These are phyloP conservation scores for Exocentrus adspersus DNA, from an alignment of 2,888 invertebrate species.

Conservation along the genomic window DNA sequence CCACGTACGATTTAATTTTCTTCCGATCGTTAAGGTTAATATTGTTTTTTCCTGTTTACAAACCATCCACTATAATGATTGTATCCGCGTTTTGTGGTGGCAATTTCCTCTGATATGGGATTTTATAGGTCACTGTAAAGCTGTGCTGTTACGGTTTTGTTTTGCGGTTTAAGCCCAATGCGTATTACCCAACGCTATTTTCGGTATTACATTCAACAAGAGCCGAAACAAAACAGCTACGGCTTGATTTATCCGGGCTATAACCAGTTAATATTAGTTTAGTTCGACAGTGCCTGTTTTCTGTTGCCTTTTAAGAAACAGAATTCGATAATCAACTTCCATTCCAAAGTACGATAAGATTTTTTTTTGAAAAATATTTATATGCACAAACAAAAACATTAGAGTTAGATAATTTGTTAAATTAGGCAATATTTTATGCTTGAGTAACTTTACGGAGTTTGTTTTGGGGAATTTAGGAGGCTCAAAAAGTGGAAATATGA, in stretches of 20 bases:
- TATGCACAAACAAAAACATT: conserved; percentile 18
- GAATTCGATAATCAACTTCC: no score
- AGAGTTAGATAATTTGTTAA: conserved; percentile 22
- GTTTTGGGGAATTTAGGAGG: conserved; percentile 22
- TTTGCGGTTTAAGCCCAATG: conserved; percentile 9
- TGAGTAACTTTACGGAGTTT: conserved; percentile 24
- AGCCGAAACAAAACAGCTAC: neutral
- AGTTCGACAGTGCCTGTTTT: no score
- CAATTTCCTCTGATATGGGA: conserved; percentile 13
- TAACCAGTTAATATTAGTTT: conserved; percentile 37
- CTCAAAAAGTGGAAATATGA: conserved; percentile 28
- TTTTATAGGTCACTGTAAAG: conserved; percentile 11
- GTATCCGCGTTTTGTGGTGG: conserved; percentile 3
- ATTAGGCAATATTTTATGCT: conserved; percentile 17
- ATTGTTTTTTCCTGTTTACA: conserved; percentile 4
- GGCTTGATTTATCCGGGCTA: conserved; percentile 19
- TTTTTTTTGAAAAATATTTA: no score
- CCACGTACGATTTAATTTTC: neutral
- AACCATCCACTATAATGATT: conserved; percentile 11
- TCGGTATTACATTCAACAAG: neutral
- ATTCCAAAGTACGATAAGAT: no score
- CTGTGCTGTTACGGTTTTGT: conserved; percentile 4
- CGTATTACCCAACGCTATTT: neutral
- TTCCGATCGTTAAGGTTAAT: conserved; percentile 4
- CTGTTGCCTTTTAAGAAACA: no score